phyloP scores from a whole-genome alignment of 2,797 vertebrate genomes.

The Sebastes steindachneri region DNA sequence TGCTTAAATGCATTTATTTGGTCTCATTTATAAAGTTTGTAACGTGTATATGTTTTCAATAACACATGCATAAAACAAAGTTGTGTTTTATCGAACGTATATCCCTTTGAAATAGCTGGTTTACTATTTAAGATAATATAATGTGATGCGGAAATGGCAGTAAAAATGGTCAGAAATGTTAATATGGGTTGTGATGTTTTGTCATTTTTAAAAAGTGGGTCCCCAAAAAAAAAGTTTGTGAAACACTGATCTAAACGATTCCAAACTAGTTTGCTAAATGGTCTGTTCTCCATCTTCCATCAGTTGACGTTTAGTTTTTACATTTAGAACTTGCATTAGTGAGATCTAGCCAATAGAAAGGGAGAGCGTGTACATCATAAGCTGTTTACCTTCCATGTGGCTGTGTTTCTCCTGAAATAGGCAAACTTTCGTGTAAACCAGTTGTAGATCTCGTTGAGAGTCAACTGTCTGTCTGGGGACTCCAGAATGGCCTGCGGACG shows the following conservation, averaged over 20 bases:
- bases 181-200: too few species aligned
- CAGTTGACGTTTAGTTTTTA: not conserved
- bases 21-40: too few species aligned
- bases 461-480: conserved; percentile 98
- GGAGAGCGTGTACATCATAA: not conserved
- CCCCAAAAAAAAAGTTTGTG: too few species aligned
- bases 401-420: conserved; percentile 99
- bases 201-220: too few species aligned
- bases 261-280: not conserved
- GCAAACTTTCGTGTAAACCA: conserved; percentile 99
- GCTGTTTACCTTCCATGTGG: conserved; percentile 96
- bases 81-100: too few species aligned
- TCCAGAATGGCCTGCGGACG: conserved; percentile 93
- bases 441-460: conserved; percentile 99
- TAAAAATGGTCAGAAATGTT: too few species aligned
- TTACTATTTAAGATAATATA: too few species aligned
- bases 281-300: not conserved
- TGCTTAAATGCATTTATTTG: too few species aligned
- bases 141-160: too few species aligned
- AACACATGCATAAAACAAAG: too few species aligned
- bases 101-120: too few species aligned
- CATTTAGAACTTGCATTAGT: not conserved
- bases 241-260: conserved; percentile 2
- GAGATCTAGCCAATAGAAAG: not conserved
- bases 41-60: too few species aligned